Conservation (phyloP, 23 tunicate species). For the Trididemnum clinides region DNA sequence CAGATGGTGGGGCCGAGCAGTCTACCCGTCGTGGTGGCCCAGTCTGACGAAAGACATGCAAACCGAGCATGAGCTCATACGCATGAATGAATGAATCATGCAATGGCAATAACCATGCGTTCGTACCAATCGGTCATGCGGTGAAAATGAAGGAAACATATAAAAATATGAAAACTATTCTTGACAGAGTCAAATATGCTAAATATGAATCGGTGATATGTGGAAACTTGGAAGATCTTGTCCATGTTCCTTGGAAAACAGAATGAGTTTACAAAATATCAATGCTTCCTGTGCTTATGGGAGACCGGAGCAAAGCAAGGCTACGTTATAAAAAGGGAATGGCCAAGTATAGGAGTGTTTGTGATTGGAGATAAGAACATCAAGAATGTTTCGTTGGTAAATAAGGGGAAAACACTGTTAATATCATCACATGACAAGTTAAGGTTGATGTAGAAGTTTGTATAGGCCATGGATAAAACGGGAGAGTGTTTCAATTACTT, state of each 20-base stretch:
- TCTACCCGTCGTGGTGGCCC: too few species aligned
- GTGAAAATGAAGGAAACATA: slow-evolving; percentile 1
- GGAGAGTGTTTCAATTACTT: slow-evolving; percentile 28
- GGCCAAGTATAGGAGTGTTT: slow-evolving; percentile 4
- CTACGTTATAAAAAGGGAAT: not conserved
- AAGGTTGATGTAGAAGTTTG: not conserved
- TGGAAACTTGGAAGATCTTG: not conserved
- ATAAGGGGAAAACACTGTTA: not conserved
- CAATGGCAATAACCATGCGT: not conserved
- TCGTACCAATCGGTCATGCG: not conserved
- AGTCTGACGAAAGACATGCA: too few species aligned
- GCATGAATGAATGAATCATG: too few species aligned
- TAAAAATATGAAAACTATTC: slow-evolving; percentile 5
- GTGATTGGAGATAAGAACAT: slow-evolving; percentile 7
- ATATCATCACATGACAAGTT: not conserved
- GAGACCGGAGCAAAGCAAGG: slow-evolving; percentile 7
- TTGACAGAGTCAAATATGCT: not conserved
- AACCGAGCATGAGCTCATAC: too few species aligned
- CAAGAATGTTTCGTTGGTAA: not conserved
- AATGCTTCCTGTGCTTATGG: not conserved
- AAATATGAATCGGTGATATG: not conserved
- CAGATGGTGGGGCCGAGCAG: too few species aligned
- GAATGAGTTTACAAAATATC: not conserved
- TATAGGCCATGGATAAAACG: slow-evolving; percentile 12
- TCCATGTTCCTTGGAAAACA: slow-evolving; percentile 1